phyloP scores from a whole-genome alignment of 2,888 invertebrate genomes.

The Branchipolynoe longqiensis region DNA sequence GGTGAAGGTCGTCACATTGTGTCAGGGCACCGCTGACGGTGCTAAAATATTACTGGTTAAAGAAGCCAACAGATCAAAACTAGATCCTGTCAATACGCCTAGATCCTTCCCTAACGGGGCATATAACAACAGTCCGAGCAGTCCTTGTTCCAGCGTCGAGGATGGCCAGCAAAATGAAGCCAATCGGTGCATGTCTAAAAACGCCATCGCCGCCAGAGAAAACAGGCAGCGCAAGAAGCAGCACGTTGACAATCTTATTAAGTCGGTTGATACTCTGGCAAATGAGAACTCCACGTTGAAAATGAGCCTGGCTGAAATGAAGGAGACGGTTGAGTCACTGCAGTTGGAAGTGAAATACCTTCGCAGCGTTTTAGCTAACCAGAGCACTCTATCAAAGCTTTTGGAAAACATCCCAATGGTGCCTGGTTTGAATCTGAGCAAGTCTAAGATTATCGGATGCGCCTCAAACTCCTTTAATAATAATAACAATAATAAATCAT shows the following conservation, averaged over 20 bases:
- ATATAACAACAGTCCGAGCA: not conserved
- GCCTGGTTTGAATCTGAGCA: constrained; percentile 6
- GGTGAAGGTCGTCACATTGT: not conserved
- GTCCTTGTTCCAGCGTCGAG: not conserved
- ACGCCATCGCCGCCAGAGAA: constrained; percentile 75
- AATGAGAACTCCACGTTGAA: constrained; percentile 70
- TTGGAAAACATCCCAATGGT: constrained; percentile 73
- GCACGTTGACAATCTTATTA: constrained; percentile 73
- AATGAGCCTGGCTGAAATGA: constrained; percentile 56
- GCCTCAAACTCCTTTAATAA: not conserved
- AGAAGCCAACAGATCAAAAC: not conserved
- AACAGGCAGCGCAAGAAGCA: constrained; percentile 77
- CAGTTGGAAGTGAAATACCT: constrained; percentile 75
- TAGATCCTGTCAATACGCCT: not conserved
- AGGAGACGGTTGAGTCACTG: constrained; percentile 67
- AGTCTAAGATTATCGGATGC: not conserved
- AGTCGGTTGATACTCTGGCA: constrained; percentile 69
- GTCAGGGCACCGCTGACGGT: not conserved
- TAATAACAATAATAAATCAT: not conserved
- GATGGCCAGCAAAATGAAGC: not conserved
- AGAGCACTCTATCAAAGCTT: constrained; percentile 74
- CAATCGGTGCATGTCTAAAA: constrained; percentile 67
- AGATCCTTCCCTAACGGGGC: not conserved
- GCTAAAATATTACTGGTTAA: not conserved
- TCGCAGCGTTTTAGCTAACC: constrained; percentile 76